Evolutionary conservation across 1,140 invertebrate species (phyloP), one percentile per base, ranked within the genome.

Genomic region (Nebria ingens): DNA sequence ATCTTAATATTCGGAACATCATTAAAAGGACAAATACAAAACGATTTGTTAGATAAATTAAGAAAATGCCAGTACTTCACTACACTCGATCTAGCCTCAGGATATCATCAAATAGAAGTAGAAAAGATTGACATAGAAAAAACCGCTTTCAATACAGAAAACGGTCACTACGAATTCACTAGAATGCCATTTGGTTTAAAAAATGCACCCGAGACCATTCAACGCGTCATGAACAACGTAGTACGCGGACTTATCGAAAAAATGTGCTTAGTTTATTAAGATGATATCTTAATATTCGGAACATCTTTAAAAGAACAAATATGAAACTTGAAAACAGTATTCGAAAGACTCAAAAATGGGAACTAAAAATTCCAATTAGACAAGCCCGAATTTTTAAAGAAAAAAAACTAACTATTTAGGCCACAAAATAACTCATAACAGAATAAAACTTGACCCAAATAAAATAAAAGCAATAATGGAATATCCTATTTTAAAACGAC

Each of bases 121-220:
- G 58, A 67, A n/a, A 23, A 56, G 38, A 45, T 68, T 12, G 65
- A 69, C 55, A 62, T 23, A 21, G 22, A 59, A 0, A 76, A 77
- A 62, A 76, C 74, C 1, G 73, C 71, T 0, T 76, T 77, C 57
- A 57, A 58, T 0, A 66, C 65, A 45, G 62, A 56, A 34, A 58
- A 54, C n/a, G 70, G 70, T 2, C 68, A 67, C 50, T 71, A 51
- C 40, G 56, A 68, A 49, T 69, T 64, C 42, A 68, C 6, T 55
- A 70, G 6, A 66, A 62, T n/a, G n/a, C n/a, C n/a, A n/a, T n/a
- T n/a, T n/a, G n/a, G n/a, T n/a, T n/a, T n/a, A n/a, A n/a, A n/a
- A 42, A 64, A 59, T 38, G 59, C 58, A 3, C 64, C 65, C 4
- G 59, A 53, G 1, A 58, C 53, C 38, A 71, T 73, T 59, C 60